Base-by-base conservation (phyloP, 30 jellyfish, hydroid and myxozoan species). In the Aurelia aurita complex sp. Pacific region DNA sequence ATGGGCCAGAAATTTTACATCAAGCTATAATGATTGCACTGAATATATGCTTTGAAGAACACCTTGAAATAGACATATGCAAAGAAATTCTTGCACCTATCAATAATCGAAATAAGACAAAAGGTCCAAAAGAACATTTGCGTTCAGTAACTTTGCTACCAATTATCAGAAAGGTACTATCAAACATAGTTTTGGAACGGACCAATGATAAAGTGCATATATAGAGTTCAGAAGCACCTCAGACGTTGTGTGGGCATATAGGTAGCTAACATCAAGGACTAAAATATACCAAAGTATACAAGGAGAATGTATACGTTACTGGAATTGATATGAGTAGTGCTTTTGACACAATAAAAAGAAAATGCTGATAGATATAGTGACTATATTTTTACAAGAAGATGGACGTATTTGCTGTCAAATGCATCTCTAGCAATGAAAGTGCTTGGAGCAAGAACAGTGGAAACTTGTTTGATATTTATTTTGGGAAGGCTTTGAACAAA, bases 241-340 rank as follows among this genome's bases (percentile, higher is more conserved):
- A 51, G 95, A 75, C 52, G 76, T 74, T 17, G 84, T 85, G 52
- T 85, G 95, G 90, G 90, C 90, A 36, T 59, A 85, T 53, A 38
- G 85, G 52, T 74, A 67, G 76, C 54, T 85, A 16, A 17, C 65
- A 19, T 80, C 90, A 64, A 85, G 77, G 71, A 62, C 85, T 8
- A 61, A 85, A 29, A 51, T 23, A 23, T 23, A 23, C 29, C 29
- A 23, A 23, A 23, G 29, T 18, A 64, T 62, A 23, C 29, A 23
- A 23, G 29, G 29, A 23, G 29, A 23, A 23, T 23, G 29, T 23
- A 23, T 23, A 23, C 57, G 33, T 46, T 15, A 75, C 85, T 17
- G 85, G 85, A n/a, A 50, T 75, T 51, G 85, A 75, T 55, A 75
- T 75, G 85, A 75, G 85, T 61, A 75, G 85, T 52, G 76, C 85